A percentile compares a stretch with the other conserved stretches of the same genome.
Evolutionary conservation across 1,140 invertebrate genomes (phyloP).

Genomic region (Oryctes rhinoceros): DNA sequence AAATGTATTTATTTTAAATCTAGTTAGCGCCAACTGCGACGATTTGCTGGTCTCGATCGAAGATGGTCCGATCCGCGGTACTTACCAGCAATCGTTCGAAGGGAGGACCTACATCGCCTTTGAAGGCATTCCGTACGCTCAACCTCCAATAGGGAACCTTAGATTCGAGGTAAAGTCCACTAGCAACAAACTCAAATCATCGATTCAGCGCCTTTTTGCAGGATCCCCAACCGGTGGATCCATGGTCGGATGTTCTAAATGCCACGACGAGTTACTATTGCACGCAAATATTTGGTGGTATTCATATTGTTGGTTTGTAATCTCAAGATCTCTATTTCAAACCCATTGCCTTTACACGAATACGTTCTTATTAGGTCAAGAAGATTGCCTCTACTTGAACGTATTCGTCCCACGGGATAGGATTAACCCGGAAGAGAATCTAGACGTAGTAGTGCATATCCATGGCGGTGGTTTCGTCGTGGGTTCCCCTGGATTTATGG

Average conservation of each 20-base stretch:
- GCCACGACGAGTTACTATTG: not conserved
- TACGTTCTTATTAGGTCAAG: conserved; percentile 45
- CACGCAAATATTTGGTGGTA: too few species aligned
- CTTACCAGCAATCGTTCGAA: conserved; percentile 50
- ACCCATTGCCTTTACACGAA: not conserved
- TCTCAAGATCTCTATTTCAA: not conserved
- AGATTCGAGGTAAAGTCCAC: not conserved
- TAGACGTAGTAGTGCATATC: conserved; percentile 66
- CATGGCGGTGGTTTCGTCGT: conserved; percentile 68
- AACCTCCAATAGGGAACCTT: conserved; percentile 54
- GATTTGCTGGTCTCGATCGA: not conserved
- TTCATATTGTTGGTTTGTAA: not conserved
- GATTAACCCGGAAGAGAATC: conserved; percentile 51
- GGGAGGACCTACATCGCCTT: conserved; percentile 64
- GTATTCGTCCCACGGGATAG: conserved; percentile 59
- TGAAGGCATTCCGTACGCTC: conserved; percentile 70
- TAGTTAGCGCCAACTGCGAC: not conserved
- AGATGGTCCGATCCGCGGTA: conserved; percentile 41
- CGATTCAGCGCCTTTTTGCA: not conserved
- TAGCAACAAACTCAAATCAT: too few species aligned
- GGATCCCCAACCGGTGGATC: conserved; percentile 18
- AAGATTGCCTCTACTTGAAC: conserved; percentile 67
- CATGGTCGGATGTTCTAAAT: conserved; percentile 28
- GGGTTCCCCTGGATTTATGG: conserved; percentile 55
- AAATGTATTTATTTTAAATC: not conserved